Evolutionary conservation across 2,113 vertebrate species (phyloP), one percentile per base, ranked within the genome.

Genomic region (Lamprologus sp.): DNA sequence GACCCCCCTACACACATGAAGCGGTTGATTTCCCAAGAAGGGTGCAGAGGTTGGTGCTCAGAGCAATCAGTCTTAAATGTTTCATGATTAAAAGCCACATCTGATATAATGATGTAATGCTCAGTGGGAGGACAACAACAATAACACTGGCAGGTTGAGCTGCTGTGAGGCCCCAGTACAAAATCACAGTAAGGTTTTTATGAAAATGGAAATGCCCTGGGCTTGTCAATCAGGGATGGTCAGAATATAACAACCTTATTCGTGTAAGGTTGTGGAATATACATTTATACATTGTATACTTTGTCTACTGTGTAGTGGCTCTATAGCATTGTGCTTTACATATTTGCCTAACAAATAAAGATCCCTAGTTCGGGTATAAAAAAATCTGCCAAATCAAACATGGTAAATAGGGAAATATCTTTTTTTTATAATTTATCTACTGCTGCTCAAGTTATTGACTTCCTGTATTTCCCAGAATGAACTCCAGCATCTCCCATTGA

Each of bases 41-140:
- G 77, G 84, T 42, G 40, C 26, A 17, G 73, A 73, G 60, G 86
- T 88, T 88, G 84, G 84, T 15, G 11, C 87, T 83, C 87, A 55
- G 28, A 51, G 81, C 73, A 87, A 65, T 85, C 53, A 12, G n/a
- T 82, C 68, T 80, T 85, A 87, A 90, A 89, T 89, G 75, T 89
- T 84, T 87, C 37, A 70, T 84, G 85, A 90, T 87, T 89, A 92
- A 92, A 93, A 73, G 60, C 31, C 86, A 56, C 26, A 70, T 88
- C 56, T 81, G 49, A 83, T 89, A 75, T 92, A 86, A 89, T 84
- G 53, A 14, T 63, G 31, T 84, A 75, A 45, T 21, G 83, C 73
- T 89, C 73, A 21, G 83, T 68, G 81, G 56, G 82, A 77, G 75
- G 83, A 40, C 63, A 83, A 8, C 28, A 17, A 79, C 77, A 49